Evolutionary conservation across 2,113 vertebrate species (phyloP), one percentile per base, ranked within the genome.

Genomic region (Aptenodytes patagonicus): DNA sequence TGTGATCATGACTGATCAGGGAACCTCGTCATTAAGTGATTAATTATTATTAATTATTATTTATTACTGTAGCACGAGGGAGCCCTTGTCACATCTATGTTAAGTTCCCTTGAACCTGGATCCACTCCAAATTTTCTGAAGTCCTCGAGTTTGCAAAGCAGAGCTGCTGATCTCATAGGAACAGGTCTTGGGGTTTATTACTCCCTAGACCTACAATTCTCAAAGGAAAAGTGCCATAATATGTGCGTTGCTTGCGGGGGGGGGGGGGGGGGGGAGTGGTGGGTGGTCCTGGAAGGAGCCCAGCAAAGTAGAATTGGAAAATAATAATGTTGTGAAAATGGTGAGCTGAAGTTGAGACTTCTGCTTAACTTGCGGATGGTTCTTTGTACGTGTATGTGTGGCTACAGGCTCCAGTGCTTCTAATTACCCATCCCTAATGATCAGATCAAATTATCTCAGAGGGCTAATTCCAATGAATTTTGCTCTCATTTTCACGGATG

Each of bases 1-100:
- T 68, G 85, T 70, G 88, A 82, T 72, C 47, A 9, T 13, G 77
- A 73, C 83, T 85, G 92, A 96, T 73, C 90, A 80, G 64, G 64
- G 83, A 87, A 89, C 80, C 73, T 96, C 0, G 8, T 89, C 83
- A 31, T 83, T 69, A 84, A 61, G 40, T 82, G 90, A 94, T 89
- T 93, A 94, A 94, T 93, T 93, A 65, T 68, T 84, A 92, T 89
- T 93, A 95, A 90, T 95, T 90, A 40, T 76, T 91, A 83, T 94
- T 94, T 94, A 94, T 95, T 72, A 31, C 86, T 61, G 28, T 17
- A 79, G 77, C 86, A 49, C 77, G 92, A 51, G 86, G 91, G 91
- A 94, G 87, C 87, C 66, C 87, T 83, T 62, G 70, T 91, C 93
- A 94, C 81, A 34, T 70, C 87, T 46, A 2, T 28, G 78, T 73